Conservation (phyloP, 2,888 invertebrate species). For the Dolichomitus sp. region DNA sequence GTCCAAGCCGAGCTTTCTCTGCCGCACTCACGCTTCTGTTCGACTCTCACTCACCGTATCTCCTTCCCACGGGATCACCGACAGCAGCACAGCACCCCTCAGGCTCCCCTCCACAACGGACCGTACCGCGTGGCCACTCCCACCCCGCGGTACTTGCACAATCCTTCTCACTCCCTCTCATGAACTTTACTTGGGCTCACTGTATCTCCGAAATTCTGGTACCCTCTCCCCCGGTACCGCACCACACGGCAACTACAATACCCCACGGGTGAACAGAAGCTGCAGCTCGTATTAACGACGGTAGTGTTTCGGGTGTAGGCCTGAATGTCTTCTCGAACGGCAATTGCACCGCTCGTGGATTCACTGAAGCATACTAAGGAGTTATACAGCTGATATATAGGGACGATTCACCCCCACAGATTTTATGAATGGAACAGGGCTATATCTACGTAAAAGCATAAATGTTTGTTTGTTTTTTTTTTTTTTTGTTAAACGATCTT, state of each 20-base stretch:
- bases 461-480: background rate
- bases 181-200: slow-evolving; percentile 36
- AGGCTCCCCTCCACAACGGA: slow-evolving; percentile 44
- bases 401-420: background rate
- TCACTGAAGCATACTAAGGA: background rate
- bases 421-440: background rate
- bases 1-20: slow-evolving; percentile 44
- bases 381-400: background rate
- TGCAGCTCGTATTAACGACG: slow-evolving; percentile 22
- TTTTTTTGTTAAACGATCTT: too few relatives aligned
- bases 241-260: slow-evolving; percentile 40
- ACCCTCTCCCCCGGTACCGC: slow-evolving; percentile 42
- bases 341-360: slow-evolving; percentile 6
- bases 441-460: background rate
- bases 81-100: slow-evolving; percentile 34
- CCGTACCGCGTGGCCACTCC: slow-evolving; percentile 61
- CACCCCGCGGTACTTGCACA: slow-evolving; percentile 27
- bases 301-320: slow-evolving; percentile 21
- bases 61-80: slow-evolving; percentile 61
- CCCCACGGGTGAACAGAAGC: slow-evolving; percentile 31
- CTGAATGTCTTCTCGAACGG: slow-evolving; percentile 25
- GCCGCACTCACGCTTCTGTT: slow-evolving; percentile 59
- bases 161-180: slow-evolving; percentile 25
- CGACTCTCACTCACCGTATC: slow-evolving; percentile 54
- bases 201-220: slow-evolving; percentile 47